phyloP scores from a whole-genome alignment of 2,113 vertebrate species.

The Podarcis muralis region DNA sequence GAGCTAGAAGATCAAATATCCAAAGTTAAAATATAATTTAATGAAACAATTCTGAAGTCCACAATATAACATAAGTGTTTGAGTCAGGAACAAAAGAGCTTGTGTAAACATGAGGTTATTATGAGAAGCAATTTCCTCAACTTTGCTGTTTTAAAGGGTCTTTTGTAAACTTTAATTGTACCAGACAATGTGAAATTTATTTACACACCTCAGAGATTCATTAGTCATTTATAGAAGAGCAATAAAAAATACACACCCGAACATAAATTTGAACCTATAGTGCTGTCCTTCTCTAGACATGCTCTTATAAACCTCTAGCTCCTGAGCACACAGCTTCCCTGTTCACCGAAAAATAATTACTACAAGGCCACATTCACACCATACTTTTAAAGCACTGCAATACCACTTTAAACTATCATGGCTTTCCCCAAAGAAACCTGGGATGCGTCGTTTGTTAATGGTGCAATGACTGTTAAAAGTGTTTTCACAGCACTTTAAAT shows the following conservation, averaged over 20 bases:
- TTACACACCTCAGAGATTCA: background rate
- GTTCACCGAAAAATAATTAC: slow-evolving; percentile 8
- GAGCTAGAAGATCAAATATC: background rate
- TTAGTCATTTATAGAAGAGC: background rate
- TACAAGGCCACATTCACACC: background rate
- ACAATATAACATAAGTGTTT: background rate
- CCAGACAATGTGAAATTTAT: background rate
- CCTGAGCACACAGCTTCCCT: background rate
- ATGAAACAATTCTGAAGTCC: slow-evolving; percentile 3
- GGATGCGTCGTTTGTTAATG: no score
- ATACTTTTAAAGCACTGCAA: no score
- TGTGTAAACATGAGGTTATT: background rate
- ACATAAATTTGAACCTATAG: background rate
- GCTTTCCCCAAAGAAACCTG: no score
- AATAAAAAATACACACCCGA: background rate
- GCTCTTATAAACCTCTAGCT: background rate
- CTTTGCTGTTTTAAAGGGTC: background rate
- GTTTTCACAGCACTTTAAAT: no score
- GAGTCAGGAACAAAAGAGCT: background rate
- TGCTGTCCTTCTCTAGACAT: rapidly evolving
- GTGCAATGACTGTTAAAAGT: no score
- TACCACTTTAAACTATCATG: no score
- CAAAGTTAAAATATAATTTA: background rate
- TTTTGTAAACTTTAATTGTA: background rate
- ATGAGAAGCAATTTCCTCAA: background rate